phyloP scores from a whole-genome alignment of 2,888 invertebrate genomes.

The Parthenolecanium corni region DNA sequence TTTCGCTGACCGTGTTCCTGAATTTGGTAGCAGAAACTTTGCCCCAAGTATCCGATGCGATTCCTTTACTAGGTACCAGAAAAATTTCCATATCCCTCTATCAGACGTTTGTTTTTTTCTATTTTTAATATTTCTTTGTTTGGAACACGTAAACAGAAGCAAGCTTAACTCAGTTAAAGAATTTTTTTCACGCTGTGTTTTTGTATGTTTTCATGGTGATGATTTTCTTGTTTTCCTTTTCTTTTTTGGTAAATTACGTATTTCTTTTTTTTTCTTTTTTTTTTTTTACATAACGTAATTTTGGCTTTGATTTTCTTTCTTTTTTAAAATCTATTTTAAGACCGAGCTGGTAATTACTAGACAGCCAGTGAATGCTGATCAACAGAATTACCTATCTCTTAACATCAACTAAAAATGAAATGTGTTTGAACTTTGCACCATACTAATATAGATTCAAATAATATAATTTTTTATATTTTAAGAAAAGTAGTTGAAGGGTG shows the following conservation, averaged over 20 bases:
- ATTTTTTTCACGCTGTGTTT: conserved; percentile 7
- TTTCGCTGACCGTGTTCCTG: conserved; percentile 95
- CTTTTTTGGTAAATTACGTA: background rate
- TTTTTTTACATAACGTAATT: too few species aligned
- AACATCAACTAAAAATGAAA: too few species aligned
- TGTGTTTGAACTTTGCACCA: too few species aligned
- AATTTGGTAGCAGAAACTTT: conserved; percentile 95
- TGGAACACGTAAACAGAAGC: conserved; percentile 10
- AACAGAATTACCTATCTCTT: too few species aligned
- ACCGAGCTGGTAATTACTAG: background rate
- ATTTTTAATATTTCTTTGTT: conserved; percentile 33
- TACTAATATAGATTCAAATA: too few species aligned
- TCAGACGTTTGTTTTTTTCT: conserved; percentile 28
- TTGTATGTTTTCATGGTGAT: background rate
- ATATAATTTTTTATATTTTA: too few species aligned
- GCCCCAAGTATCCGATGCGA: conserved; percentile 57
- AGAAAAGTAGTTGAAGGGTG: too few species aligned
- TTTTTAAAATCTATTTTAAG: background rate
- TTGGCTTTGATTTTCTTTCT: background rate
- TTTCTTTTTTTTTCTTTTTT: background rate
- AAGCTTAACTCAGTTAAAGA: conserved; percentile 6
- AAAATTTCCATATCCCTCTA: conserved; percentile 32
- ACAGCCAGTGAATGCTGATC: too few species aligned
- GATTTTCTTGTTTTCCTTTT: background rate
- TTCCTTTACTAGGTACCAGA: conserved; percentile 48